Percentiles rank a stretch among this genome's conserved stretches.
Evolutionary conservation across 2,113 vertebrate species (phyloP).

Genomic region (Catharus fuscescens): DNA sequence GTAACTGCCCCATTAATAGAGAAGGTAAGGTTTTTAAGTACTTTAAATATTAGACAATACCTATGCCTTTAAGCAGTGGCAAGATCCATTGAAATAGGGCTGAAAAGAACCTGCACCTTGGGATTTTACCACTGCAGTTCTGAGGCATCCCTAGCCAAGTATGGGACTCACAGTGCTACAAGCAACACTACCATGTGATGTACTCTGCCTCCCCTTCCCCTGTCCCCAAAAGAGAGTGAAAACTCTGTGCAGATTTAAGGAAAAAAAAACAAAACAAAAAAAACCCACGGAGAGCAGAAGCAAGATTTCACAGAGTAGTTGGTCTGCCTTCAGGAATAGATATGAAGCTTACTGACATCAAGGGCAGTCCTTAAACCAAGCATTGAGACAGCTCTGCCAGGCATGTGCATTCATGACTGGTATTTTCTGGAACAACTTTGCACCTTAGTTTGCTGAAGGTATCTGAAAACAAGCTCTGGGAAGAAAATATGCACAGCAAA

Average conservation of each 20-base stretch:
- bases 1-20: not conserved
- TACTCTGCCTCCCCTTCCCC: not conserved
- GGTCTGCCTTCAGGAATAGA: not conserved
- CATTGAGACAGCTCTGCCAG: not conserved
- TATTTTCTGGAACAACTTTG: not conserved
- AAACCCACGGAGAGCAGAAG: not conserved
- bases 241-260: not conserved
- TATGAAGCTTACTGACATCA: not conserved
- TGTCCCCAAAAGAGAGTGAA: not conserved
- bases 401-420: not conserved
- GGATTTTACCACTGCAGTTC: not conserved
- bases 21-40: not conserved
- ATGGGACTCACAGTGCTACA: not conserved
- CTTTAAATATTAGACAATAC: not conserved
- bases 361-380: not conserved
- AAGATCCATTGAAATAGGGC: not conserved
- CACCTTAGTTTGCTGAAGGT: not conserved
- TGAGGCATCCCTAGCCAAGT: not conserved
- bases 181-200: fast-evolving
- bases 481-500: not conserved
- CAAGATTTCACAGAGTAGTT: not conserved
- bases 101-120: not conserved
- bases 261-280: not conserved
- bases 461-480: not conserved
- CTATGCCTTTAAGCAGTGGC: not conserved